Conservation (phyloP, 30 jellyfish, hydroid and myxozoan genomes). For the Cassiopea xamachana region DNA sequence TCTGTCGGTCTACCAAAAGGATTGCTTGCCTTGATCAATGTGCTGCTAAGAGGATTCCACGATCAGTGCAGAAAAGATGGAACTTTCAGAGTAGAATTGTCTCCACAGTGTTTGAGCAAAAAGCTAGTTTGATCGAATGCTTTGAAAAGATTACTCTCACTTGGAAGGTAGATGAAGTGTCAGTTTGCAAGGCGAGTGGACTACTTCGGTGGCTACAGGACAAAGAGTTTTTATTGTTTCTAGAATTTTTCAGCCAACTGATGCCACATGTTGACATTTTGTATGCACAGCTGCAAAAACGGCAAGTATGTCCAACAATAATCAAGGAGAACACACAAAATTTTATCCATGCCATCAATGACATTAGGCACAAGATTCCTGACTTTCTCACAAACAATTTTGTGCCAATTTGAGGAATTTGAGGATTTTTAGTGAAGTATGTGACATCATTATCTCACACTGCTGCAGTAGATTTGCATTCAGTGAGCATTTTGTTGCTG, state of each 20-base stretch:
- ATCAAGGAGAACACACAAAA: constrained; percentile 23
- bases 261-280: constrained; percentile 33
- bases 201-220: constrained; percentile 49
- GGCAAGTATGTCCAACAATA: constrained; percentile 42
- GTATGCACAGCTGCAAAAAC: constrained; percentile 58
- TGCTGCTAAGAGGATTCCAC: constrained; percentile 46
- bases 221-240: constrained; percentile 21
- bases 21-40: constrained; percentile 35
- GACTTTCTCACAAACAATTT: not conserved
- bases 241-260: constrained; percentile 28
- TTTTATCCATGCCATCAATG: constrained; percentile 23
- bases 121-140: no score
- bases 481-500: constrained; percentile 23
- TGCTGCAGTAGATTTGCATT: constrained; percentile 16
- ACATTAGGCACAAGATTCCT: constrained; percentile 5
- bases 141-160: not conserved
- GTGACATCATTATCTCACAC: not conserved
- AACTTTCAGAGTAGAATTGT: no score
- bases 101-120: no score
- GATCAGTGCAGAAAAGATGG: no score
- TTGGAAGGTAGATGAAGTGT: constrained; percentile 28
- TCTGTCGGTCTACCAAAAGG: constrained; percentile 47
- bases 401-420: not conserved
- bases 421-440: not conserved
- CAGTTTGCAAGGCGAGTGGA: constrained; percentile 51